Evolutionary conservation across 2,888 invertebrate genomes (phyloP).

Genomic region (Nephrotoma flavescens): DNA sequence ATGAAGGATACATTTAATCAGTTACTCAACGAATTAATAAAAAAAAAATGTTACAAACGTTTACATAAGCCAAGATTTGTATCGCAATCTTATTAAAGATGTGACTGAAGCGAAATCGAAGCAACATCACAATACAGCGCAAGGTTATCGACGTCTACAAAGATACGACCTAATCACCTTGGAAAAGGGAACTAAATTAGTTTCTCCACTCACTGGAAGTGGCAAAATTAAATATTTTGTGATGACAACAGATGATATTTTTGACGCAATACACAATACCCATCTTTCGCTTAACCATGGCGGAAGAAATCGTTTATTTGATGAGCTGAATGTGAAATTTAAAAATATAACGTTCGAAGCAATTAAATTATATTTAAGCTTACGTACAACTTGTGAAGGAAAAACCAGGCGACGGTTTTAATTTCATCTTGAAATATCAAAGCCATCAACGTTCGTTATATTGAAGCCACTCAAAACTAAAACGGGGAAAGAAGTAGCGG

Average conservation of each 20-base stretch:
- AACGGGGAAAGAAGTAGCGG: not conserved
- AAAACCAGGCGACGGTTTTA: not conserved
- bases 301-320: not conserved
- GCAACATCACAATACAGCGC: not conserved
- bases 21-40: no score
- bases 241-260: not conserved
- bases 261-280: not conserved
- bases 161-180: not conserved
- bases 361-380: conserved; percentile 10
- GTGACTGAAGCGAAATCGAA: no score
- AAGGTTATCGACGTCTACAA: not conserved
- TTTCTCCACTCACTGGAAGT: not conserved
- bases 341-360: conserved; percentile 4
- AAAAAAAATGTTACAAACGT: no score
- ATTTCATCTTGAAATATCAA: no score
- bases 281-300: not conserved
- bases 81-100: no score
- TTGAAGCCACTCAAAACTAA: not conserved
- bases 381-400: not conserved
- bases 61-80: no score
- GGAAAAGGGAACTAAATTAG: not conserved
- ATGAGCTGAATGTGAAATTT: not conserved
- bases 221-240: not conserved
- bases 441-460: no score
- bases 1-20: no score